Base-by-base conservation (phyloP, 2,797 vertebrate genomes). In the Platyrinchus mystaceus region DNA sequence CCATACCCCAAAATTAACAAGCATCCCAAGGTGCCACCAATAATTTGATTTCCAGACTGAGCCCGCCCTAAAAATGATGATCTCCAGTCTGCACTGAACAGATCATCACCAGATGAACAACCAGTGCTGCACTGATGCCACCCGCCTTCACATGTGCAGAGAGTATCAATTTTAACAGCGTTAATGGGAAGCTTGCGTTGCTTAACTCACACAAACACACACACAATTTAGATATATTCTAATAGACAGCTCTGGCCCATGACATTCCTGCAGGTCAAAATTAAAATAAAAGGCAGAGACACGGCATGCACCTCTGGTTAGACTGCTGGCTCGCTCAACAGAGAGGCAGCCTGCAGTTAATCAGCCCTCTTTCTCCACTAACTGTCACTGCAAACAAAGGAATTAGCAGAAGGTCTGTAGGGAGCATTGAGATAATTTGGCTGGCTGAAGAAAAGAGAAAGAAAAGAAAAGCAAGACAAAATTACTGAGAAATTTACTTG, bases 361-460 rank as follows among this genome's bases (percentile, higher is more conserved):
- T 97, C 96, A 97, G 94, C 93, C 89, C 95, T 92, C 95, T 95
- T 92, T 95, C 87, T 87, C 91, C 92, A 75, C 93, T 92, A 92
- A 96, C 95, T 96, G 95, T 96, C 97, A 97, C 92, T 94, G 86
- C 96, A 97, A 96, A 97, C 96, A 97, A 97, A 97, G 94, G 95
- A 97, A 97, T 97, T 97, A 97, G 89, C 94, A 96, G 86, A 74
- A 93, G 95, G 94, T 95, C 95, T 97, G 84, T 81, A 84, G 96
- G 95, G 95, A 97, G 95, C 92, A 91, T 84, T 90, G 95, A 95
- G 93, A 97, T 97, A 95, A 97, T 97, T 96, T 95, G 94, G 93
- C 95, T 90, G 78, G 81, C 84, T 95, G 78, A 96, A 96, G 94
- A 96, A 94, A 96, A 97, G 81, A 86, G 70, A 84, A 94, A 94